Percentiles rank a stretch among this genome's conserved stretches.
phyloP scores from a whole-genome alignment of 2,888 invertebrate genomes.

The Gibbula magus region DNA sequence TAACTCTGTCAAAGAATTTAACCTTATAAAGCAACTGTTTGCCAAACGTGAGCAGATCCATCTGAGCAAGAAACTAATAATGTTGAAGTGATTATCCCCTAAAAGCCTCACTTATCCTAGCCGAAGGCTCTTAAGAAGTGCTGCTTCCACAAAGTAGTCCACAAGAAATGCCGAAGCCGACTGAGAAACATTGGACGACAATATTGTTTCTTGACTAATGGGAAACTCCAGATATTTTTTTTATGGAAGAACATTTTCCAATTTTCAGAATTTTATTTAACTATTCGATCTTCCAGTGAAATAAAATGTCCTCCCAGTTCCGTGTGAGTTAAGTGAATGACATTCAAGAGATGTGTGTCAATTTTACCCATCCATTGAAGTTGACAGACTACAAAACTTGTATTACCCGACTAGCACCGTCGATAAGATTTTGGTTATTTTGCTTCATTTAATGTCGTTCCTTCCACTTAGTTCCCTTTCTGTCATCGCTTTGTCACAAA shows the following conservation, averaged over 20 bases:
- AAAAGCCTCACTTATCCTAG: neutral
- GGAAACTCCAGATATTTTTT: neutral
- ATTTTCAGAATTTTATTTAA: neutral
- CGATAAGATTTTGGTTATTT: neutral
- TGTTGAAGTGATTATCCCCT: constrained; percentile 8
- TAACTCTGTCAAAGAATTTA: neutral
- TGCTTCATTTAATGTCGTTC: too few species aligned
- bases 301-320: neutral
- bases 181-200: neutral
- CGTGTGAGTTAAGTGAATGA: neutral
- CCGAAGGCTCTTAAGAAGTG: neutral
- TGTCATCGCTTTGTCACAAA: too few species aligned
- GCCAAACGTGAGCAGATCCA: neutral
- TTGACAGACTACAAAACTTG: neutral
- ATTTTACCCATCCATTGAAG: neutral
- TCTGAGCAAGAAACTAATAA: constrained; percentile 8
- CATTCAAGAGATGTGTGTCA: neutral
- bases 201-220: constrained; percentile 1
- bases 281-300: neutral
- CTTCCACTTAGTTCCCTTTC: too few species aligned
- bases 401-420: neutral
- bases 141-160: neutral
- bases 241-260: neutral
- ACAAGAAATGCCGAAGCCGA: neutral
- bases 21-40: neutral